A percentile compares a stretch with the other conserved stretches of the same genome.
These are phyloP conservation scores for Albula goreensis DNA, from an alignment of 2,113 vertebrate species.

Conservation along the genomic window DNA sequence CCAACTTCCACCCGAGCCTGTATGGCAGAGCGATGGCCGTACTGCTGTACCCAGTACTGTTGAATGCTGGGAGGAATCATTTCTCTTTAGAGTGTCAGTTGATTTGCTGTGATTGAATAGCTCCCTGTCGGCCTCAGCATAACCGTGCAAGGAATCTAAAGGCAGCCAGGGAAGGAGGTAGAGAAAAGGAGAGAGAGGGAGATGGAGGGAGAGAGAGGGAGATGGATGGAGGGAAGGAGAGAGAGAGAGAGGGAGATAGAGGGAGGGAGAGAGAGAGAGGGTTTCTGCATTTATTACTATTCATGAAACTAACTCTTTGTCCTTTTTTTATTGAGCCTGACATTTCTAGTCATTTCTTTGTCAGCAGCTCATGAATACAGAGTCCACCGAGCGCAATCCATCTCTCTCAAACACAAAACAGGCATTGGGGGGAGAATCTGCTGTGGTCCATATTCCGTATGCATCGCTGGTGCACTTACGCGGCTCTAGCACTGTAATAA, in stretches of 20 bases:
- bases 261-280: background rate
- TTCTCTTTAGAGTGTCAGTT: conserved; percentile 14
- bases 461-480: background rate
- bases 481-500: background rate
- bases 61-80: background rate
- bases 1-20: background rate
- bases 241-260: background rate
- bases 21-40: background rate
- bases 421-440: background rate
- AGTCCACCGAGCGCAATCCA: conserved; percentile 20
- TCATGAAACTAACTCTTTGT: background rate
- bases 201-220: background rate
- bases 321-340: conserved; percentile 1
- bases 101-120: conserved; percentile 14
- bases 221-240: background rate
- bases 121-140: background rate
- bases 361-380: conserved; percentile 25
- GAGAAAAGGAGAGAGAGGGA: background rate
- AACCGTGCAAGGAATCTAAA: background rate
- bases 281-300: background rate
- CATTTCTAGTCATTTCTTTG: conserved; percentile 21
- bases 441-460: background rate
- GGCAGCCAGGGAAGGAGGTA: background rate
- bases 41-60: background rate
- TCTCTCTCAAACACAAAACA: conserved; percentile 21